Conservation (phyloP, 2,113 vertebrate genomes). For the Mormyrus iriodes region DNA sequence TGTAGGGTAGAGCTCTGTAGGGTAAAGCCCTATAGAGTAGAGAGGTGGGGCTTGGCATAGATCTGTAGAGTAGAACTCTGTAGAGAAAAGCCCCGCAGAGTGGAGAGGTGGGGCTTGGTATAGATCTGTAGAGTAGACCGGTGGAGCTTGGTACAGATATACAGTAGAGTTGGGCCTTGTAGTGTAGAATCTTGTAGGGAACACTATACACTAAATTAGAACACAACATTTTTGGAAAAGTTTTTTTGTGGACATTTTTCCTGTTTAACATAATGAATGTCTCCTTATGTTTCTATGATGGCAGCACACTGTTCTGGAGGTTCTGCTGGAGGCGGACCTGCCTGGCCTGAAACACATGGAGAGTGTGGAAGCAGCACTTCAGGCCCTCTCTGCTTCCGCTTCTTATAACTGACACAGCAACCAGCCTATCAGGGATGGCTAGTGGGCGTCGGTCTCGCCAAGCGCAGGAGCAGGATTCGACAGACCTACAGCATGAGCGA, state of each 20-base stretch:
- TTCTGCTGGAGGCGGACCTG: conserved; percentile 55
- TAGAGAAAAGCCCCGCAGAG: not conserved
- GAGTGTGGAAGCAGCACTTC: conserved; percentile 51
- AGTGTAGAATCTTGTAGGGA: not conserved
- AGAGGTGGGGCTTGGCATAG: not conserved
- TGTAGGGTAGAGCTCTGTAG: not conserved
- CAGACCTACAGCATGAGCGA: not conserved
- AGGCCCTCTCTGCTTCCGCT: conserved; percentile 24
- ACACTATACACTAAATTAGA: not conserved
- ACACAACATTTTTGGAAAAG: not conserved
- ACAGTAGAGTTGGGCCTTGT: not conserved
- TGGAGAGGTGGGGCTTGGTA: not conserved
- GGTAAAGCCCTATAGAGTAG: not conserved
- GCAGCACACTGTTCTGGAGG: conserved; percentile 52
- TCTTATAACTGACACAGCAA: not conserved
- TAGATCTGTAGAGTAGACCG: not conserved
- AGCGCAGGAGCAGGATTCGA: not conserved
- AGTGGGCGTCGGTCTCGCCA: not conserved
- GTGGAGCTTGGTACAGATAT: not conserved
- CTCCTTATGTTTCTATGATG: not conserved
- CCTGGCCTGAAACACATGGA: conserved; percentile 46
- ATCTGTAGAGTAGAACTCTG: not conserved
- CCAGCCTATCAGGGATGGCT: not conserved
- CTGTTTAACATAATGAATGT: not conserved
- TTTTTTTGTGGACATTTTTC: not conserved